Percentiles rank a stretch among this genome's conserved stretches.
Evolutionary conservation across 2,113 vertebrate genomes (phyloP).

Genomic region (Eubucco bourcierii): DNA sequence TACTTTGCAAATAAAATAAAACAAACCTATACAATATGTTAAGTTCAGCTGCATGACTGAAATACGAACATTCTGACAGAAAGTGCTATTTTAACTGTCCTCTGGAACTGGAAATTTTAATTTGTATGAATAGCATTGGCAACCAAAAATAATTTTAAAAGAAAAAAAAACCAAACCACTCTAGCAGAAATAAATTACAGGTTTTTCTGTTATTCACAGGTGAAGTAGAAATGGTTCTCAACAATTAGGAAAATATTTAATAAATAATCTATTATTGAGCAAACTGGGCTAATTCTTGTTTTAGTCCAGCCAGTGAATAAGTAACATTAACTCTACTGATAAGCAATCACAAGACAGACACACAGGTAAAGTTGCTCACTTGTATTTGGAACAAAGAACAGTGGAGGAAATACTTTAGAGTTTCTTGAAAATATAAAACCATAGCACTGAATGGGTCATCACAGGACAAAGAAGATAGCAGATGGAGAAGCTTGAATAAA

Average conservation of each 20-base stretch:
- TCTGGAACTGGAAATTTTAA: background rate
- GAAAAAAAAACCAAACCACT: background rate
- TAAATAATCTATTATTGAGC: conserved; percentile 3
- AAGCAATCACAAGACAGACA: background rate
- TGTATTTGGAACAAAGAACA: background rate
- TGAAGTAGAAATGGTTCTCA: background rate
- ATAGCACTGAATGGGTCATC: background rate
- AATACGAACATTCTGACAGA: background rate
- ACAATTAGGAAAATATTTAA: background rate
- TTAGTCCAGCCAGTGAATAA: conserved; percentile 7
- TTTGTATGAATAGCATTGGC: background rate
- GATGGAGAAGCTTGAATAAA: background rate
- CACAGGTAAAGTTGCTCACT: background rate
- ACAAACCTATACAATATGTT: background rate
- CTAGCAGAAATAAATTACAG: background rate
- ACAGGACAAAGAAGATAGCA: background rate
- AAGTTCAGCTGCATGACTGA: background rate
- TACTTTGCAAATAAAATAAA: background rate
- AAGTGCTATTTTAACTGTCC: background rate
- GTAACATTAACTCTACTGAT: background rate
- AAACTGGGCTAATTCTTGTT: background rate
- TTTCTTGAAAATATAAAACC: background rate
- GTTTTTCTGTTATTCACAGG: background rate
- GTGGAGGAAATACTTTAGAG: background rate
- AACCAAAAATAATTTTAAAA: background rate